phyloP scores from a whole-genome alignment of 2,888 invertebrate species.

The Falcaria lacertinaria region DNA sequence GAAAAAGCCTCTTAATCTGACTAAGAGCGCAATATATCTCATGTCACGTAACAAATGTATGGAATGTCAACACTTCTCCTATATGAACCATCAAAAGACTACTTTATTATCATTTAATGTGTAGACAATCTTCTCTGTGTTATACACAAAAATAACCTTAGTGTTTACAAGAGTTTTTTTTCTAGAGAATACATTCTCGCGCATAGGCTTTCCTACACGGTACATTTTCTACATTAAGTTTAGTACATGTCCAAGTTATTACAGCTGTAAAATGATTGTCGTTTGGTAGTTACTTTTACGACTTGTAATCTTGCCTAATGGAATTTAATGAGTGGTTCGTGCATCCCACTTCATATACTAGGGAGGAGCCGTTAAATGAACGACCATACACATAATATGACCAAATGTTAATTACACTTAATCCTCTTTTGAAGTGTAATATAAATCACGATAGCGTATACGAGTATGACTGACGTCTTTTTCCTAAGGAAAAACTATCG shows the following conservation, averaged over 20 bases:
- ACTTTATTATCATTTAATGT: slow-evolving; percentile 21
- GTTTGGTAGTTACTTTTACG: slow-evolving; percentile 29
- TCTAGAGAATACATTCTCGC: not conserved
- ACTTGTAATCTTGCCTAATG: slow-evolving; percentile 33
- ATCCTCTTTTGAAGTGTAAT: no score
- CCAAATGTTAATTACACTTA: no score
- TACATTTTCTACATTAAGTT: not conserved
- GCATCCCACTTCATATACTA: slow-evolving; percentile 15
- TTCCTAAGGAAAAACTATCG: no score
- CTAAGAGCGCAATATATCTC: slow-evolving; percentile 3
- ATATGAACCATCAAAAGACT: slow-evolving; percentile 15
- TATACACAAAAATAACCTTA: slow-evolving; percentile 14
- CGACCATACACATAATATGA: no score
- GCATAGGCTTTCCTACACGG: not conserved
- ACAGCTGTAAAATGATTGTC: slow-evolving; percentile 31
- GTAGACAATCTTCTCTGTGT: slow-evolving; percentile 18
- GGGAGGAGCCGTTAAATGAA: not conserved
- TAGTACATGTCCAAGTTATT: slow-evolving; percentile 39
- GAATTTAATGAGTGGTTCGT: slow-evolving; percentile 30
- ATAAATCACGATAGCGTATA: no score
- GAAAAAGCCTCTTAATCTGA: slow-evolving; percentile 2
- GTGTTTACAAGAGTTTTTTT: not conserved
- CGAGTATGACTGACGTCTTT: no score
- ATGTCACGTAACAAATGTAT: slow-evolving; percentile 2
- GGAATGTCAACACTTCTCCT: slow-evolving; percentile 3